Conservation (phyloP, 1,140 invertebrate species). For the Zaprionus vittiger region DNA sequence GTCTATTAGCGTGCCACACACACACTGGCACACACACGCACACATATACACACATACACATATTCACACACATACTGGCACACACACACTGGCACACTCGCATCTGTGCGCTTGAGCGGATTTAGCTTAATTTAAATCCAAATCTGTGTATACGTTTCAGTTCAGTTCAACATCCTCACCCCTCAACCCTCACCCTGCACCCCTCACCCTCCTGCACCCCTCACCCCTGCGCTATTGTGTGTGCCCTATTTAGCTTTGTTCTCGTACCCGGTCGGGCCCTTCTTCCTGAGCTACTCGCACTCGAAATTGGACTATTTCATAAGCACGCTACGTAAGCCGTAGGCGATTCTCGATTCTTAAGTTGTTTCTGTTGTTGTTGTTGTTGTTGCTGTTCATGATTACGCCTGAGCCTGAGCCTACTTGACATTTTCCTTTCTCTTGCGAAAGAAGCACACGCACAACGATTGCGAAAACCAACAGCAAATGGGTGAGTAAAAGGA, state of each 20-base stretch:
- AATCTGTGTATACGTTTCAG: slow-evolving; percentile 62
- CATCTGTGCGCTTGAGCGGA: slow-evolving; percentile 67
- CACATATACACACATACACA: slow-evolving; percentile 32
- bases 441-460: neutral
- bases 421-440: slow-evolving; percentile 52
- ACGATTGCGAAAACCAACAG: neutral
- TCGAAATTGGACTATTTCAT: slow-evolving; percentile 44
- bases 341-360: slow-evolving; percentile 23
- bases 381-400: slow-evolving; percentile 14
- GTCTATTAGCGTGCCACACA: slow-evolving; percentile 69
- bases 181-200: slow-evolving; percentile 25
- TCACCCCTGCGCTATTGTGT: slow-evolving; percentile 19
- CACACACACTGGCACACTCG: slow-evolving; percentile 28
- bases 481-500: neutral
- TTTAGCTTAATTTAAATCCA: slow-evolving; percentile 83
- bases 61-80: slow-evolving; percentile 18
- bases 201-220: slow-evolving; percentile 14
- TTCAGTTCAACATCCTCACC: slow-evolving; percentile 32
- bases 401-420: slow-evolving; percentile 16
- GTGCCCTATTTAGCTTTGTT: slow-evolving; percentile 50
- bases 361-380: neutral
- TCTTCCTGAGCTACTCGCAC: slow-evolving; percentile 22
- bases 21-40: slow-evolving; percentile 39
- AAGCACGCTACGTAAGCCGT: slow-evolving; percentile 30
- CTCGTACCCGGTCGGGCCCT: slow-evolving; percentile 9